Base-by-base conservation (phyloP, 1,140 invertebrate species). In the Episyrphus balteatus region DNA sequence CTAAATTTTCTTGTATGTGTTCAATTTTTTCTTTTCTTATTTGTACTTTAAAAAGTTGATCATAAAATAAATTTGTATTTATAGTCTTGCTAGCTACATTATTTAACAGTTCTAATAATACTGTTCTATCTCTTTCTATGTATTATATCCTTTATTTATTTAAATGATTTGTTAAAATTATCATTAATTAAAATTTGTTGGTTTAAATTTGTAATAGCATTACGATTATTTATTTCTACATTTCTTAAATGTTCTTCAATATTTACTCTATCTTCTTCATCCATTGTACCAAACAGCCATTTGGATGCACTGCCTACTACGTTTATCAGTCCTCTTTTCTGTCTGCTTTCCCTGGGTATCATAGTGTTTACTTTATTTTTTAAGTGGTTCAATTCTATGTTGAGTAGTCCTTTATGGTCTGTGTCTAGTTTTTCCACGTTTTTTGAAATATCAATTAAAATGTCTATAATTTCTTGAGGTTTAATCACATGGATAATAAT, bases 211-310 rank as follows among this genome's bases (percentile, higher is more conserved):
- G 2, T 14, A 5, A 43, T 30, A 6, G 17, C 17, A 17, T 43
- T 43, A 32, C 26, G 31, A 18, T 32, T 43, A 32, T 43, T 43
- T 31, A 26, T 13, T 15, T 43, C 42, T 43, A 43, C 12, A 18
- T 26, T 31, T 11, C 6, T 43, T 8, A 43, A 31, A 30, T 43
- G 42, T 14, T 43, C 13, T 13, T 43, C 42, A 32, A 43, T 43
- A 32, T 31, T 43, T 5, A 26, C 5, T 30, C 42, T 30, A 31
- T 43, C 42, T n/a, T 43, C 31, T n/a, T 43, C 21, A 18, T 43
- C 42, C 42, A 43, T 43, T 5, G 21, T 43, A 11, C 42, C 42
- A 43, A 31, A 43, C 18, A 43, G 11, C 42, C 42, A 43, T 31
- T 43, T 43, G 3, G n/a, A 32, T n/a, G 21, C 31, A n/a, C n/a